Conservation (phyloP, 2,888 invertebrate genomes). For the Drosophila subsilvestris region DNA sequence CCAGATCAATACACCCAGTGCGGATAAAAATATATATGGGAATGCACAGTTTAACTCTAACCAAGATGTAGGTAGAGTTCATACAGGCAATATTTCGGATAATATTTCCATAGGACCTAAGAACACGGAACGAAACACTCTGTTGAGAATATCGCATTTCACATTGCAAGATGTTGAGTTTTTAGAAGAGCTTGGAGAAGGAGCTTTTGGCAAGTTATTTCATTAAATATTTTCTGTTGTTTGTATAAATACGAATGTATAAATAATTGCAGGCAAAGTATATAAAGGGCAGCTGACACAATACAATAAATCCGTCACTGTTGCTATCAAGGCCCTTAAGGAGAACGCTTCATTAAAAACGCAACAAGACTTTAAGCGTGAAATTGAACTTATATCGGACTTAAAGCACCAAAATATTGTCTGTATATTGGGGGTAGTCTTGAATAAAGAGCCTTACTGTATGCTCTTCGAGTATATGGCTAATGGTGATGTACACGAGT, state of each 20-base stretch:
- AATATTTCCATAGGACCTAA: slow-evolving; percentile 82
- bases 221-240: neutral
- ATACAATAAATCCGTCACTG: slow-evolving; percentile 89
- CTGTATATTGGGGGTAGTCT: slow-evolving; percentile 95
- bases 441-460: slow-evolving; percentile 94
- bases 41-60: slow-evolving; percentile 90
- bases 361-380: slow-evolving; percentile 95
- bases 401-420: slow-evolving; percentile 98
- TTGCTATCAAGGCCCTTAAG: slow-evolving; percentile 97
- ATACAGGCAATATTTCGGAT: slow-evolving; percentile 84
- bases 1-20: slow-evolving; percentile 88
- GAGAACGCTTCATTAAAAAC: slow-evolving; percentile 96
- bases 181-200: slow-evolving; percentile 96
- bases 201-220: slow-evolving; percentile 91
- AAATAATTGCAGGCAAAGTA: slow-evolving; percentile 87
- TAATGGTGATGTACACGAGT: slow-evolving; percentile 98
- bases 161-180: slow-evolving; percentile 93
- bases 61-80: slow-evolving; percentile 93
- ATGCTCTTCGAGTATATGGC: slow-evolving; percentile 99
- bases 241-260: neutral
- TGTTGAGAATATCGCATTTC: slow-evolving; percentile 91
- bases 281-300: slow-evolving; percentile 95
- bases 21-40: slow-evolving; percentile 92
- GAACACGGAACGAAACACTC: slow-evolving; percentile 83
- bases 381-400: slow-evolving; percentile 97